phyloP scores from a whole-genome alignment of 2,888 invertebrate genomes.

The Zaprionus bogoriensis region DNA sequence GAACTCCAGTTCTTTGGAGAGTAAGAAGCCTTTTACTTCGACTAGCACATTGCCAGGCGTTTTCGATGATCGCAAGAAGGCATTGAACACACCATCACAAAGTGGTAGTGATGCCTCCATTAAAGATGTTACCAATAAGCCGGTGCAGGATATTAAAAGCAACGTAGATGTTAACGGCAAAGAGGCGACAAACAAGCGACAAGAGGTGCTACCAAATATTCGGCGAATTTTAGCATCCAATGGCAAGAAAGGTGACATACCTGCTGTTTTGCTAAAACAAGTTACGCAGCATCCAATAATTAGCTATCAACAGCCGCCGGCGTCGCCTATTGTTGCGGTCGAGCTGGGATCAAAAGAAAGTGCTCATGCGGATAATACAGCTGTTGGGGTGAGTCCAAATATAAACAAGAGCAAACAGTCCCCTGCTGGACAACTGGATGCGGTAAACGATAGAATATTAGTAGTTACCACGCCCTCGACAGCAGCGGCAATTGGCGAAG shows the following conservation, averaged over 20 bases:
- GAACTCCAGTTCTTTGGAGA: background rate
- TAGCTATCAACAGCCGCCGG: conserved; percentile 74
- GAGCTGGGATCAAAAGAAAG: conserved; percentile 25
- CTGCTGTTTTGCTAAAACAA: conserved; percentile 88
- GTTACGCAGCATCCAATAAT: conserved; percentile 85
- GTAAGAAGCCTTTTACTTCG: conserved; percentile 11
- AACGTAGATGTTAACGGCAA: conserved; percentile 38
- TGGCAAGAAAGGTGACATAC: conserved; percentile 91
- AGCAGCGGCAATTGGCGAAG: conserved; percentile 66
- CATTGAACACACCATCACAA: conserved; percentile 89
- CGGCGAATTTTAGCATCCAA: conserved; percentile 93
- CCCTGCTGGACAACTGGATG: conserved; percentile 39
- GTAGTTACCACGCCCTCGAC: conserved; percentile 69
- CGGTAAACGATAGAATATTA: conserved; percentile 19
- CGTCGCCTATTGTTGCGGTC: conserved; percentile 74
- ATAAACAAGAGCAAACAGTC: conserved; percentile 75
- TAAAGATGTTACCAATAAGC: conserved; percentile 12
- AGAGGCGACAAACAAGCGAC: conserved; percentile 38
- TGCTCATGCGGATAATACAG: conserved; percentile 31
- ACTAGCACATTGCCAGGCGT: conserved; percentile 13
- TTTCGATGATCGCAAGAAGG: conserved; percentile 84
- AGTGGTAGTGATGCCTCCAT: conserved; percentile 46
- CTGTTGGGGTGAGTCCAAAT: conserved; percentile 58
- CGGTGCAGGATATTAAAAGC: conserved; percentile 18
- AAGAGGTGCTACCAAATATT: conserved; percentile 90